Evolutionary conservation across 1,140 invertebrate genomes (phyloP).

Genomic region (Lasaia peninsularis): DNA sequence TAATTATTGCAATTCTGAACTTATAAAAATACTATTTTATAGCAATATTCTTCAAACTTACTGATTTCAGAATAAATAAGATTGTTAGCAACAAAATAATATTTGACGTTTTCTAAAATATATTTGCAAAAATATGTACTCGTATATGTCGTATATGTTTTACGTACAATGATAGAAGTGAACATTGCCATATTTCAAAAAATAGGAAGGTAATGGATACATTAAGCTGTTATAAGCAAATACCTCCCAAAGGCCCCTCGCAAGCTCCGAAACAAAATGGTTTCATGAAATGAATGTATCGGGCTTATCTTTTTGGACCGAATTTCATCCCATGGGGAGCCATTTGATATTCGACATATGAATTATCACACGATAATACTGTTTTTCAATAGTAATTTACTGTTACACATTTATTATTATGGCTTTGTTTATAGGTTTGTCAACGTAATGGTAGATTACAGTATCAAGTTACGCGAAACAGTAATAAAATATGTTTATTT

Average conservation of each 20-base stretch:
- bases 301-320: constrained; percentile 54
- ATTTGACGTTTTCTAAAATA: too few relatives aligned
- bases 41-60: too few relatives aligned
- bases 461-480: background rate
- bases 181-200: constrained; percentile 1
- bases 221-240: constrained; percentile 37
- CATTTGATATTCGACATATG: constrained; percentile 5
- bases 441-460: background rate
- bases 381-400: constrained; percentile 9
- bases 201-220: constrained; percentile 7
- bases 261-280: constrained; percentile 30
- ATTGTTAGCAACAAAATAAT: too few relatives aligned
- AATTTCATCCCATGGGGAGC: constrained; percentile 21
- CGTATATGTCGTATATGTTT: too few relatives aligned
- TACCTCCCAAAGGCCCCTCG: constrained; percentile 37
- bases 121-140: too few relatives aligned
- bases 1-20: too few relatives aligned
- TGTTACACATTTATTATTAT: constrained; percentile 5
- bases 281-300: constrained; percentile 26
- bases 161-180: too few relatives aligned
- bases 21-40: too few relatives aligned
- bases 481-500: background rate
- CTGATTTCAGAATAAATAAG: too few relatives aligned
- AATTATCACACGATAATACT: constrained; percentile 5
- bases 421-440: background rate